These are phyloP conservation scores for Ectropis crepuscularia DNA, from an alignment of 2,888 invertebrate genomes.

Conservation along the genomic window DNA sequence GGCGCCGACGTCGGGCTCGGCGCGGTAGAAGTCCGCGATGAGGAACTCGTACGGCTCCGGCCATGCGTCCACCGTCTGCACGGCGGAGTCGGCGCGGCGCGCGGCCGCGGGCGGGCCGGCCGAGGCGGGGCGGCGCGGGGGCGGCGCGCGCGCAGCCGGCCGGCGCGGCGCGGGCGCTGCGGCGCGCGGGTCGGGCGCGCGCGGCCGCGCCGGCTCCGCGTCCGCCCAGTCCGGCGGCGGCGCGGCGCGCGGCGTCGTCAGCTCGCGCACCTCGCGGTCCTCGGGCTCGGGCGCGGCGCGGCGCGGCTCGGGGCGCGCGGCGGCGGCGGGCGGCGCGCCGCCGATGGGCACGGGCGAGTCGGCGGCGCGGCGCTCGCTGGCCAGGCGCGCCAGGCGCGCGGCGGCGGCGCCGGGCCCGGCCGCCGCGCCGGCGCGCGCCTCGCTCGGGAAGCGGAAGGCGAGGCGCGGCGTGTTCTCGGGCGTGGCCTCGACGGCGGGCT, in stretches of 20 bases:
- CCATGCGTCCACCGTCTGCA: slow-evolving; percentile 89
- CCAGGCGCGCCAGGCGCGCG: slow-evolving; percentile 75
- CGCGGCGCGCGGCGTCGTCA: slow-evolving; percentile 67
- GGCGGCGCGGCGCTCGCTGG: slow-evolving; percentile 75
- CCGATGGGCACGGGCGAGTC: slow-evolving; percentile 78
- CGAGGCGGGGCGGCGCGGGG: slow-evolving; percentile 45
- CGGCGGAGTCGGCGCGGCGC: slow-evolving; percentile 48
- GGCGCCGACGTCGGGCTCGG: slow-evolving; percentile 58
- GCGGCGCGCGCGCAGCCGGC: slow-evolving; percentile 32
- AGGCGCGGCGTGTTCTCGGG: slow-evolving; percentile 91
- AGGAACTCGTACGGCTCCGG: slow-evolving; percentile 90
- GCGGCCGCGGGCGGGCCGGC: slow-evolving; percentile 31
- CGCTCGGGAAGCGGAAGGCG: slow-evolving; percentile 76
- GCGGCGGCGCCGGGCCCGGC: slow-evolving; percentile 65
- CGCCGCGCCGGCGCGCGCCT: slow-evolving; percentile 87
- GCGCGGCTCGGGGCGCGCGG: slow-evolving; percentile 60
- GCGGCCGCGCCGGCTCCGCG: slow-evolving; percentile 43
- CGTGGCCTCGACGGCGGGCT: slow-evolving; percentile 95
- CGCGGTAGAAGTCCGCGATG: slow-evolving; percentile 87
- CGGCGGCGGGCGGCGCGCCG: slow-evolving; percentile 66
- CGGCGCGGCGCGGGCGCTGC: slow-evolving; percentile 34
- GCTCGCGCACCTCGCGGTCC: slow-evolving; percentile 72
- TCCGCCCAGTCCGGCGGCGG: slow-evolving; percentile 43
- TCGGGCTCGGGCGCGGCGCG: slow-evolving; percentile 57
- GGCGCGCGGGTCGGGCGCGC: slow-evolving; percentile 36